Conservation (phyloP, 2,888 invertebrate species). For the Morinoia aosen region DNA sequence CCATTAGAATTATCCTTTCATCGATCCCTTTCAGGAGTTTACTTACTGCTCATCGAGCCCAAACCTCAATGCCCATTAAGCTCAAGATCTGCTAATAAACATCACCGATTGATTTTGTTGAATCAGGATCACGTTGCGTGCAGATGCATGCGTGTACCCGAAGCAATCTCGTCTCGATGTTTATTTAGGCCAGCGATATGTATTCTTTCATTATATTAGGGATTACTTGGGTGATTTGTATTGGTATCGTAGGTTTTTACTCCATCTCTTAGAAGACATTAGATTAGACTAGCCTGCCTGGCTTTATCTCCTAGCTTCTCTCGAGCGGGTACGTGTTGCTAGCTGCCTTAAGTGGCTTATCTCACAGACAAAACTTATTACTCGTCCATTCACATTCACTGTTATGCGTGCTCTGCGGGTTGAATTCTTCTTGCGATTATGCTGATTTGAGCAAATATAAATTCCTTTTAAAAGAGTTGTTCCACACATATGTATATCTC, state of each 20-base stretch:
- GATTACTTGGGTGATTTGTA: background rate
- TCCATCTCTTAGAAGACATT: background rate
- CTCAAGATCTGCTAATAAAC: conserved; percentile 2
- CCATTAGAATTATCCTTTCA: conserved; percentile 21
- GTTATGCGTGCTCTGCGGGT: background rate
- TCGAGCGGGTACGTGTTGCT: background rate
- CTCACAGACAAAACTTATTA: background rate
- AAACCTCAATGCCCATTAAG: background rate
- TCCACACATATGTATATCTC: background rate
- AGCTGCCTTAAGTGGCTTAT: background rate
- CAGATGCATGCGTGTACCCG: background rate
- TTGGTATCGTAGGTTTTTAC: background rate
- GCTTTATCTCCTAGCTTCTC: background rate
- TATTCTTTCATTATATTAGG: background rate
- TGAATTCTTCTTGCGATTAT: background rate
- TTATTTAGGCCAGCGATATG: background rate
- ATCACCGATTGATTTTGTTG: conserved; percentile 9
- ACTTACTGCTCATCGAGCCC: background rate
- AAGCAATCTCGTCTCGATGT: background rate
- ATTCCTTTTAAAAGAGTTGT: too few relatives aligned
- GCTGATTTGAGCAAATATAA: background rate
- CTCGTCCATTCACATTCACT: background rate
- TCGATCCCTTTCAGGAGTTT: conserved; percentile 13
- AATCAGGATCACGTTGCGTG: conserved; percentile 3
- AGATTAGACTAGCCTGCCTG: background rate